phyloP scores from a whole-genome alignment of 2,888 invertebrate genomes.

The Brachyptera risi region DNA sequence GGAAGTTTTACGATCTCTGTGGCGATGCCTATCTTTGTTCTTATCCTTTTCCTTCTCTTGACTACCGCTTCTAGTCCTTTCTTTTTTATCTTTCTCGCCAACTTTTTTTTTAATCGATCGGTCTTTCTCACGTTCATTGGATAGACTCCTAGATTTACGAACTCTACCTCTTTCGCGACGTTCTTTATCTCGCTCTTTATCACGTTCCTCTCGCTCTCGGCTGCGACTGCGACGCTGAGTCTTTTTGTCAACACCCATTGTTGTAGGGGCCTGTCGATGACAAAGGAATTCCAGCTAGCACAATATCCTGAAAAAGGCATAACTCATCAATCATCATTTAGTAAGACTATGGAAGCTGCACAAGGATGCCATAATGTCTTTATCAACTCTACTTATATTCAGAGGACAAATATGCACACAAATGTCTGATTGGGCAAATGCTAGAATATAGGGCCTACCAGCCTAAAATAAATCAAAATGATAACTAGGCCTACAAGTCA shows the following conservation, averaged over 20 bases:
- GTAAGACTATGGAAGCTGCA: neutral
- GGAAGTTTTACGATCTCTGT: conserved; percentile 22
- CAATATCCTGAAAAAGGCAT: neutral
- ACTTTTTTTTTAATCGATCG: conserved; percentile 37
- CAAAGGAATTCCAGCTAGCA: neutral
- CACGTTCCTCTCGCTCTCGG: conserved; percentile 33
- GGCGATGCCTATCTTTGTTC: neutral
- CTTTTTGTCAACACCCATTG: conserved; percentile 51
- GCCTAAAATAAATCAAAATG: no score
- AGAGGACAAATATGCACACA: no score
- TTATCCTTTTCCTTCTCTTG: neutral
- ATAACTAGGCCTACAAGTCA: no score
- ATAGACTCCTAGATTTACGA: conserved; percentile 41
- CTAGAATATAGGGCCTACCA: no score
- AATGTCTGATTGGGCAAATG: no score
- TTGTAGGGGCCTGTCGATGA: no score
- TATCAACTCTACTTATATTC: no score
- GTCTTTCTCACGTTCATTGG: conserved; percentile 41
- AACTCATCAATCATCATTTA: neutral
- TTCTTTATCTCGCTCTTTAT: conserved; percentile 33
- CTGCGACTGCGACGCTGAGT: conserved; percentile 36
- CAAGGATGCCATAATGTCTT: no score
- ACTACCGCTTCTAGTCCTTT: conserved; percentile 33
- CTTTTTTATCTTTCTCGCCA: conserved; percentile 32
- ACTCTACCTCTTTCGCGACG: conserved; percentile 34